Conservation (phyloP, 2,113 vertebrate genomes). For the Brachypteracias leptosomus region DNA sequence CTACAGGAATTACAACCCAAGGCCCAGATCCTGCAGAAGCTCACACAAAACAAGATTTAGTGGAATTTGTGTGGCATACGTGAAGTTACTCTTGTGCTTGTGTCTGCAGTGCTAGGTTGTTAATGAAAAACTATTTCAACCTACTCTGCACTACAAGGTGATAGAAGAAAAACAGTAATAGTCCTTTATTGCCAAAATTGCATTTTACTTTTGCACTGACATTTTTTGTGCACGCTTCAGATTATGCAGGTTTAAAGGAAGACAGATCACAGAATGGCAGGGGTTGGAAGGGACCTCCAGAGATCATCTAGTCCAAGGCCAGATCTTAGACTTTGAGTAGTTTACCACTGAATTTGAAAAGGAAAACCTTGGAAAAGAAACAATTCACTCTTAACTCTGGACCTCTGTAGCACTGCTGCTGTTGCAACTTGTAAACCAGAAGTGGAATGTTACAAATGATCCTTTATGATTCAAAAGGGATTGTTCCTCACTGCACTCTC, state of each 20-base stretch:
- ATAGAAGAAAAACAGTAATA: conserved; percentile 7
- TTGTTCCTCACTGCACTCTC: conserved; percentile 47
- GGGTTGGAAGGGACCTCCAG: no score
- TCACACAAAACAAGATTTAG: background rate
- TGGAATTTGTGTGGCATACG: background rate
- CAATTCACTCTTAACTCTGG: conserved; percentile 45
- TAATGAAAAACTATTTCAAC: conserved; percentile 19
- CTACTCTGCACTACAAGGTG: background rate
- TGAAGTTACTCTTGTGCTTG: background rate
- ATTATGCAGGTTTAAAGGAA: conserved; percentile 52
- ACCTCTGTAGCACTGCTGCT: conserved; percentile 49
- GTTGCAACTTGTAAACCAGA: conserved; percentile 61
- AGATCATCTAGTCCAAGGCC: no score
- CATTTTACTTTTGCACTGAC: conserved; percentile 27
- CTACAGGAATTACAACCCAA: background rate
- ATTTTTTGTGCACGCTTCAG: conserved; percentile 7
- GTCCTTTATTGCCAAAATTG: conserved; percentile 40
- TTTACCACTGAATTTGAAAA: conserved; percentile 48
- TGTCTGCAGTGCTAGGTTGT: background rate
- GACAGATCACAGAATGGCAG: background rate
- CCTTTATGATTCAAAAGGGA: conserved; percentile 62
- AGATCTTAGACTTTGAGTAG: conserved; percentile 5
- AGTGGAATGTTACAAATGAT: conserved; percentile 74
- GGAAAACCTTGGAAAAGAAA: background rate
- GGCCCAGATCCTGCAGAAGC: background rate